Evolutionary conservation across 2,797 vertebrate species (phyloP).

Genomic region (Cyclopterus lumpus): DNA sequence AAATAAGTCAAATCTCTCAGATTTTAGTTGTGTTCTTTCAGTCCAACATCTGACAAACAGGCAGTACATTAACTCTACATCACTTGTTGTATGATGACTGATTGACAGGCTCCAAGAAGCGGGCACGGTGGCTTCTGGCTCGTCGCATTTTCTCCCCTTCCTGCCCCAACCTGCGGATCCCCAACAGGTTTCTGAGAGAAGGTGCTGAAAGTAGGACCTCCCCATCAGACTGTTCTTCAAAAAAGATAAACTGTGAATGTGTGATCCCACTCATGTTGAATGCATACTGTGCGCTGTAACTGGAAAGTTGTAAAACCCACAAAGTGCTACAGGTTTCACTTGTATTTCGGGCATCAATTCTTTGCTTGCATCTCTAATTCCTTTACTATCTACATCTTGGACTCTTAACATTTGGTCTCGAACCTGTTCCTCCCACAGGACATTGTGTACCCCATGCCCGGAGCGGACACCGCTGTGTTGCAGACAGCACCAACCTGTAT

Average conservation of each 20-base stretch:
- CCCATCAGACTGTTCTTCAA: background rate
- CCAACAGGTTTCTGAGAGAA: slow-evolving; percentile 90
- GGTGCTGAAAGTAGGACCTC: slow-evolving; percentile 56
- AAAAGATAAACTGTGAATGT: background rate
- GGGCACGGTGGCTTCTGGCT: slow-evolving; percentile 86
- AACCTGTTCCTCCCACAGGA: slow-evolving; percentile 74
- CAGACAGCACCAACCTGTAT: slow-evolving; percentile 92
- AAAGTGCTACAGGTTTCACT: background rate
- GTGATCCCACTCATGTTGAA: background rate
- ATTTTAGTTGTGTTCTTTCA: background rate
- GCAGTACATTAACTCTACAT: background rate
- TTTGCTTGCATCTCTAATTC: background rate
- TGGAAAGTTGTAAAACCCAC: background rate
- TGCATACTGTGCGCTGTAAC: background rate
- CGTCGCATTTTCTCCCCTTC: slow-evolving; percentile 87
- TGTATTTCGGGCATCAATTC: background rate
- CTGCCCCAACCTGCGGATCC: slow-evolving; percentile 87
- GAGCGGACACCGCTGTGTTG: slow-evolving; percentile 97
- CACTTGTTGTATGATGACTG: slow-evolving; percentile 20
- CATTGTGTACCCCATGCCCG: slow-evolving; percentile 91
- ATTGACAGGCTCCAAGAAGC: slow-evolving; percentile 87
- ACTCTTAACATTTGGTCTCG: background rate
- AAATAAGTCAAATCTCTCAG: background rate
- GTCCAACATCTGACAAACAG: background rate
- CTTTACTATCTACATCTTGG: background rate